Conservation (phyloP, 2,888 invertebrate species). For the Drosophila anomalata region DNA sequence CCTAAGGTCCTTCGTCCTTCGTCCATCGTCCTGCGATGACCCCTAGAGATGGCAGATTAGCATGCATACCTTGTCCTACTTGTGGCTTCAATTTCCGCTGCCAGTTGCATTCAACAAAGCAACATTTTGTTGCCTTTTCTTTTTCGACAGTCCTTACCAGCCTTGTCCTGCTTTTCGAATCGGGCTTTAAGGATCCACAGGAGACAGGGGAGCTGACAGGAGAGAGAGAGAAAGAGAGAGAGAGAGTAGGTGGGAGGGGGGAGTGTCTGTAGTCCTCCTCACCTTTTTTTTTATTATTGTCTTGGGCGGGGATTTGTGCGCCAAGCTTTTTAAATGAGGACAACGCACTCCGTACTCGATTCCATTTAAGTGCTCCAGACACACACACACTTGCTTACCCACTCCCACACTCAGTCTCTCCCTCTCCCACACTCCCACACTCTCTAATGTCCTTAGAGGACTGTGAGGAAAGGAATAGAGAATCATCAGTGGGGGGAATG, state of each 20-base stretch:
- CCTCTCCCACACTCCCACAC: too few relatives aligned
- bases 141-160: slow-evolving; percentile 20
- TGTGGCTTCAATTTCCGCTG: slow-evolving; percentile 6
- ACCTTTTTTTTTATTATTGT: slow-evolving; percentile 59
- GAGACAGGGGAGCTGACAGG: background rate
- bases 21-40: slow-evolving; percentile 3
- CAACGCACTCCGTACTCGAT: slow-evolving; percentile 78
- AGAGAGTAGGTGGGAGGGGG: too few relatives aligned
- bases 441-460: too few relatives aligned
- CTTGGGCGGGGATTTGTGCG: slow-evolving; percentile 69
- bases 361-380: slow-evolving; percentile 69
- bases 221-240: background rate
- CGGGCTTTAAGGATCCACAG: slow-evolving; percentile 49
- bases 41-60: slow-evolving; percentile 12
- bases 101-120: slow-evolving; percentile 9
- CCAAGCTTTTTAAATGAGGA: slow-evolving; percentile 70
- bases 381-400: slow-evolving; percentile 15
- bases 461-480: too few relatives aligned
- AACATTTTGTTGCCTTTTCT: background rate
- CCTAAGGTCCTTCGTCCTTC: too few relatives aligned
- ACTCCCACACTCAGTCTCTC: too few relatives aligned
- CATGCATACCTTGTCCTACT: slow-evolving; percentile 43
- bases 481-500: too few relatives aligned
- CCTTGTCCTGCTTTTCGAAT: slow-evolving; percentile 42
- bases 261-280: slow-evolving; percentile 1